Base-by-base conservation (phyloP, 2,113 vertebrate genomes). In the Dipodomys ordii region DNA sequence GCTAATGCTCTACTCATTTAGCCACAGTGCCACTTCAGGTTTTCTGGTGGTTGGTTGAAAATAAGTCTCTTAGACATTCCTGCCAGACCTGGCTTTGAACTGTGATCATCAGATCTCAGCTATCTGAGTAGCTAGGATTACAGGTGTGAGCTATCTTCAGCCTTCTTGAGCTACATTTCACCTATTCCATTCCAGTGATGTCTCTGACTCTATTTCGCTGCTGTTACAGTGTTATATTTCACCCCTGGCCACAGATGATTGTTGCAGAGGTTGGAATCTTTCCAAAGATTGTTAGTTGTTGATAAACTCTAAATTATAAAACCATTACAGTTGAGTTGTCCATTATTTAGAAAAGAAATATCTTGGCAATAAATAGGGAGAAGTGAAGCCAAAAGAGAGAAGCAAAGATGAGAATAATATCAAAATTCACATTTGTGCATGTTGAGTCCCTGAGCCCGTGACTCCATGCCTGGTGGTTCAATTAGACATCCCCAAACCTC, bases 161-260 rank as follows among this genome's bases (percentile, higher is more conserved):
- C 71, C 92, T 46, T 74, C 18, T 79, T 65, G 7, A 73, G 57
- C 7, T 76, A 13, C 10, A 20, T 73, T 79, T 84, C 53, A 35
- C n/a, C 32, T 10, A 57, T 74, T 77, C 60, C 4, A 39, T 28
- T 23, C 28, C 46, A 6, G 27, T 65, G 4, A 90, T 86, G 53
- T 57, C 53, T 57, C 49, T 49, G 49, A 49, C 92, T 92, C 39
- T 44, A 25, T 57, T 88, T 93, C n/a, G 19, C 20, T 44, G 23
- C 86, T 89, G 65, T 92, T 94, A 80, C 19, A 44, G 87, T 27
- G 90, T 86, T 92, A 94, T 20, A 73, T 80, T 88, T 79, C 44
- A 92, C 15, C 10, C 3, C 4, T 67, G 30, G 23, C 19, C 12
- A 81, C 12, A 44, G 22, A 15, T 83, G 6, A 76, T 90, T 85